These are phyloP conservation scores for Drosophila ficusphila DNA, from an alignment of 1,140 invertebrate species.

Conservation along the genomic window DNA sequence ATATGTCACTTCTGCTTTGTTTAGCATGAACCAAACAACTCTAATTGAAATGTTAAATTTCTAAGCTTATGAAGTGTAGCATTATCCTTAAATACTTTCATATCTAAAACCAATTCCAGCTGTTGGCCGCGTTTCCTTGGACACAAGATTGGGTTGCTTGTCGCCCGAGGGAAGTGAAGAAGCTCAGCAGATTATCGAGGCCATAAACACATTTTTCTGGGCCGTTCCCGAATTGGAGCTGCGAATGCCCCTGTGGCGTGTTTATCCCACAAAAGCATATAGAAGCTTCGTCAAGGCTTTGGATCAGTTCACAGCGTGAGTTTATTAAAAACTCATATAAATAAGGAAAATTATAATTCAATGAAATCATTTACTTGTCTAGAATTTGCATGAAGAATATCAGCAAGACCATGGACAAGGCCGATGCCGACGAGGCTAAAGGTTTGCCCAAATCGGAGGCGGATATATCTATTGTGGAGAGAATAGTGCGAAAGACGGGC, in stretches of 20 bases:
- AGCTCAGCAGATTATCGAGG: slow-evolving; percentile 90
- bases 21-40: too few relatives aligned
- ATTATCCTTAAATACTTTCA: background rate
- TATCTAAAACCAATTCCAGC: slow-evolving; percentile 85
- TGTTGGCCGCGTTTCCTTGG: slow-evolving; percentile 91
- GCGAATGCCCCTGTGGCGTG: slow-evolving; percentile 91
- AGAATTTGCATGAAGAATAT: slow-evolving; percentile 88
- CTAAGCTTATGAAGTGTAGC: too few relatives aligned
- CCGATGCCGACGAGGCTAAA: slow-evolving; percentile 66
- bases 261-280: slow-evolving; percentile 91
- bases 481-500: slow-evolving; percentile 86
- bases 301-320: slow-evolving; percentile 89
- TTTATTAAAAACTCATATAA: slow-evolving; percentile 5
- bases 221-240: slow-evolving; percentile 91
- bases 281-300: slow-evolving; percentile 89
- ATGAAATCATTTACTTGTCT: slow-evolving; percentile 7
- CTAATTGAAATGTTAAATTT: background rate
- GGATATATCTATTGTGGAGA: slow-evolving; percentile 87
- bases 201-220: slow-evolving; percentile 92
- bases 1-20: too few relatives aligned
- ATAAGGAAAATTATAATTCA: background rate
- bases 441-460: slow-evolving; percentile 78
- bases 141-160: slow-evolving; percentile 91
- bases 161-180: slow-evolving; percentile 87
- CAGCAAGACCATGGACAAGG: slow-evolving; percentile 85